These are phyloP conservation scores for Abrostola tripartita DNA, from an alignment of 2,888 invertebrate genomes.

Conservation along the genomic window DNA sequence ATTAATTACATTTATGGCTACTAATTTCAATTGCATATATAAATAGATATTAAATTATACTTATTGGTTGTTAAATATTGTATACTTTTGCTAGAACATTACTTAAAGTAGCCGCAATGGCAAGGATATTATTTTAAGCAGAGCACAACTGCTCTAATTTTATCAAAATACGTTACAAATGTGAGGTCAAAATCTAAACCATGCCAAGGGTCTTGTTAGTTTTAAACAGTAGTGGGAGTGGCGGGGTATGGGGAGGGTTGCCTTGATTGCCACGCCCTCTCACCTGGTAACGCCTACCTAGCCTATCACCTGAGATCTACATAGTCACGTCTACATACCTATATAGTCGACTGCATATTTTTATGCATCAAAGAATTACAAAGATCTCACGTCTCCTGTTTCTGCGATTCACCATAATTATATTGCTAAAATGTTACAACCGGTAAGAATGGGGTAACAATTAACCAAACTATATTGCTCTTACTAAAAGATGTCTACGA, in stretches of 20 bases:
- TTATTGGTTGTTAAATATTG: conserved; percentile 30
- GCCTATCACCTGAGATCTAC: conserved; percentile 50
- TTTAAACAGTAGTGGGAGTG: conserved; percentile 51
- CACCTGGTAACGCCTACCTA: conserved; percentile 70
- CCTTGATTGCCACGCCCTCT: conserved; percentile 65
- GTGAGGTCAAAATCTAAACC: neutral
- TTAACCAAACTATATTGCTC: too few species aligned
- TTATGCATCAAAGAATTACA: neutral
- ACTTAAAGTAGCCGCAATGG: neutral
- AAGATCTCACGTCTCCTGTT: neutral
- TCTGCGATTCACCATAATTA: neutral
- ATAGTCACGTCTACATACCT: conserved; percentile 20
- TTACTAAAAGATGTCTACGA: conserved; percentile 4
- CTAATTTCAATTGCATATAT: conserved; percentile 43
- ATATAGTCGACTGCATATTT: neutral
- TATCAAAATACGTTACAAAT: neutral
- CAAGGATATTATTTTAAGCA: neutral
- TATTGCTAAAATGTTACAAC: neutral
- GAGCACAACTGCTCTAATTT: neutral
- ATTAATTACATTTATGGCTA: conserved; percentile 49
- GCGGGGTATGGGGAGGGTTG: conserved; percentile 59
- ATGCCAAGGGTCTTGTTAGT: conserved; percentile 15
- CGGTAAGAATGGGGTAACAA: too few species aligned
- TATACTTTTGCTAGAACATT: conserved; percentile 4
- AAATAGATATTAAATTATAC: conserved; percentile 32